Conservation (phyloP, 2,888 invertebrate genomes). For the Sphaeridia pumilis region DNA sequence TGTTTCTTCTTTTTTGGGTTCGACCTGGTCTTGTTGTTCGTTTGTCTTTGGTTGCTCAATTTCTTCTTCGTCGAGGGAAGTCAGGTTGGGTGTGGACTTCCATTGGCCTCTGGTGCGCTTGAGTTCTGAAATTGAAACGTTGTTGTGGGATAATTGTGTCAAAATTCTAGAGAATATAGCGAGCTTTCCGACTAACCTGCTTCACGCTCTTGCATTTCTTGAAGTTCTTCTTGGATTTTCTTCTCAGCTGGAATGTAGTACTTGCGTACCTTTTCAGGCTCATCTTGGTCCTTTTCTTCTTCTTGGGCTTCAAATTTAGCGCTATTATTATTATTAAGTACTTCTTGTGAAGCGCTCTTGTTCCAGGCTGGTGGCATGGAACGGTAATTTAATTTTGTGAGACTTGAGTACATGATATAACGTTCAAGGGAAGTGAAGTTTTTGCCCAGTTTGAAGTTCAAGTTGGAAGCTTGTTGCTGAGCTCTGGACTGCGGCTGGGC, state of each 20-base stretch:
- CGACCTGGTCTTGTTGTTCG: neutral
- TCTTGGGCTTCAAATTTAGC: constrained; percentile 1
- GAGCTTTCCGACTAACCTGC: constrained; percentile 13
- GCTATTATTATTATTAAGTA: neutral
- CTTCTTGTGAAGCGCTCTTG: constrained; percentile 1
- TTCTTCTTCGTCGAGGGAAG: constrained; percentile 3
- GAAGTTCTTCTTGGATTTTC: constrained; percentile 16
- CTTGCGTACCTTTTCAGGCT: constrained; percentile 14
- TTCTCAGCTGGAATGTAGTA: constrained; percentile 16
- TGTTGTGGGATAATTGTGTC: neutral
- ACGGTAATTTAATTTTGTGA: constrained; percentile 12
- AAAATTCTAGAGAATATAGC: neutral
- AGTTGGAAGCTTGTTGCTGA: neutral
- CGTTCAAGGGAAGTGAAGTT: constrained; percentile 16
- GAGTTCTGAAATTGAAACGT: constrained; percentile 8
- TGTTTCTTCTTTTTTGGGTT: neutral
- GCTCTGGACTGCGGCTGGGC: neutral
- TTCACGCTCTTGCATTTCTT: constrained; percentile 19
- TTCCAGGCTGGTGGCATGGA: constrained; percentile 10
- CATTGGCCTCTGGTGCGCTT: constrained; percentile 13
- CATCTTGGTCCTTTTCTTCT: neutral
- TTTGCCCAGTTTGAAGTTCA: constrained; percentile 12
- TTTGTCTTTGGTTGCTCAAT: no score
- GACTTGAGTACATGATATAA: constrained; percentile 17
- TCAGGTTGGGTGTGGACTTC: constrained; percentile 16